Evolutionary conservation across 2,888 invertebrate genomes (phyloP).

Genomic region (Thyatira batis): DNA sequence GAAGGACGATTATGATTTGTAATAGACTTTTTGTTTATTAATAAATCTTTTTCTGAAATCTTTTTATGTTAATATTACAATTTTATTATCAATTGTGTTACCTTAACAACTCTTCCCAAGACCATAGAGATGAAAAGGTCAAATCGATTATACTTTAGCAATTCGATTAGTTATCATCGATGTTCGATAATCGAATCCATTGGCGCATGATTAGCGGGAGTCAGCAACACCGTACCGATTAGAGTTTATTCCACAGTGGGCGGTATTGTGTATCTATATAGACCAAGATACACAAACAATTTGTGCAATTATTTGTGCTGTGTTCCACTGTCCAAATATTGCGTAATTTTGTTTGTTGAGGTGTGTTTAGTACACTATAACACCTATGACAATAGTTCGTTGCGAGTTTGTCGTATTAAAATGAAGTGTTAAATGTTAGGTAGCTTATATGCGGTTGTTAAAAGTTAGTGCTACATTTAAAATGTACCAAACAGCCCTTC

Average conservation of each 20-base stretch:
- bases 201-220: background rate
- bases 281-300: conserved; percentile 53
- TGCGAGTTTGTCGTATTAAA: background rate
- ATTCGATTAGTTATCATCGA: background rate
- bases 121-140: background rate
- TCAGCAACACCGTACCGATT: background rate
- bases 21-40: too few relatives aligned
- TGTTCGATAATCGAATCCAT: background rate
- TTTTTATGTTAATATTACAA: too few relatives aligned
- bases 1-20: too few relatives aligned
- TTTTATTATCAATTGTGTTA: too few relatives aligned
- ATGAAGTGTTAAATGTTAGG: background rate
- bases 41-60: too few relatives aligned
- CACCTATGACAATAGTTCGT: background rate
- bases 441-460: background rate
- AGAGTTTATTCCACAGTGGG: background rate
- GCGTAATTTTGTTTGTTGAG: conserved; percentile 36
- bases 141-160: background rate
- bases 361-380: conserved; percentile 20
- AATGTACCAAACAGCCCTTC: background rate
- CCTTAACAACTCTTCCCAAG: too few relatives aligned
- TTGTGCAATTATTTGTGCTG: conserved; percentile 57
- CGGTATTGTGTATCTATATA: background rate
- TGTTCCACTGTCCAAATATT: conserved; percentile 43
- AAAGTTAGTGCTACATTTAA: background rate